Evolutionary conservation across 2,797 vertebrate genomes (phyloP).

Genomic region (Oryzias dopingdopingensis): DNA sequence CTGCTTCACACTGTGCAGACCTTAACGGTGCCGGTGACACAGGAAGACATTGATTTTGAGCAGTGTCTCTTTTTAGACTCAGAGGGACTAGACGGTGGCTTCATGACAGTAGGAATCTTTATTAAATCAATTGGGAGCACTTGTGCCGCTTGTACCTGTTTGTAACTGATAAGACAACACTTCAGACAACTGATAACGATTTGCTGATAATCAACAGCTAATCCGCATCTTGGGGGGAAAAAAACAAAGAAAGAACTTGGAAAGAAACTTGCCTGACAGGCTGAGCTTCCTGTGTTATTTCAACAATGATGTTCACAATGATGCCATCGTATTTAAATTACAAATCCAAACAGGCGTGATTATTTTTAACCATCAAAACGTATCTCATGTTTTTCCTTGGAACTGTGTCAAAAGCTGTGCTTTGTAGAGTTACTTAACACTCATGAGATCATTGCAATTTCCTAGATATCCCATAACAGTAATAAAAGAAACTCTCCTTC

Average conservation of each 20-base stretch:
- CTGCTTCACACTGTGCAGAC: conserved; percentile 46
- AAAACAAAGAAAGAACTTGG: conserved; percentile 32
- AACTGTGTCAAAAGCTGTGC: conserved; percentile 42
- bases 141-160: conserved; percentile 73
- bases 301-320: not conserved
- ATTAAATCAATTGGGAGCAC: conserved; percentile 74
- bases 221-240: too few species aligned
- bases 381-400: conserved; percentile 12
- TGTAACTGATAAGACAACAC: conserved; percentile 75
- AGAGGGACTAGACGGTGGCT: conserved; percentile 68
- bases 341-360: not conserved
- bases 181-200: conserved; percentile 70
- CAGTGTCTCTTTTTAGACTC: conserved; percentile 60
- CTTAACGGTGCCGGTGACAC: conserved; percentile 60
- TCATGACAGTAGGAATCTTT: conserved; percentile 63
- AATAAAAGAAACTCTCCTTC: conserved; percentile 53
- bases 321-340: conserved; percentile 14
- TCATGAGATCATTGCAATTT: conserved; percentile 70
- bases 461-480: conserved; percentile 52
- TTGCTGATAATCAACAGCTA: conserved; percentile 58
- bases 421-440: conserved; percentile 67
- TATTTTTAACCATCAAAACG: conserved; percentile 2
- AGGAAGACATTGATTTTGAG: conserved; percentile 71
- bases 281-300: conserved; percentile 11
- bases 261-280: conserved; percentile 1